These are phyloP conservation scores for Anolis carolinensis DNA, from an alignment of 2,113 vertebrate genomes.

Conservation along the genomic window DNA sequence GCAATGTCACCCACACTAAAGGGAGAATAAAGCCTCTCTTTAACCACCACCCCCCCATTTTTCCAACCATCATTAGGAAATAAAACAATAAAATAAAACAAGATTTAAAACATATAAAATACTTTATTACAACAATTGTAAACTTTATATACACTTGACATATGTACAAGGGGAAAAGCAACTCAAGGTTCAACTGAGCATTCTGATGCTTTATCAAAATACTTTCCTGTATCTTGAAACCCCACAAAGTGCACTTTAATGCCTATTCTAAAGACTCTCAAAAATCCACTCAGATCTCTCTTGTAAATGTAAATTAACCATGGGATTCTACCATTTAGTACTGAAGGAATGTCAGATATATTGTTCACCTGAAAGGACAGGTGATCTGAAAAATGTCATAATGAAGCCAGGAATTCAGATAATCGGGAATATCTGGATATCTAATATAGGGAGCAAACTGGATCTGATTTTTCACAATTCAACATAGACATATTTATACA, in stretches of 20 bases:
- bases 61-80: background rate
- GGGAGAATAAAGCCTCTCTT: background rate
- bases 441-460: constrained; percentile 33
- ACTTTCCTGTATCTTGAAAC: constrained; percentile 33
- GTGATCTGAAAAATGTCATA: fast-evolving
- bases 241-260: background rate
- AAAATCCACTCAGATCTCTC: background rate
- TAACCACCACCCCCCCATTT: too few relatives aligned
- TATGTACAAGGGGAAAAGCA: constrained; percentile 52
- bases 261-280: constrained; percentile 8
- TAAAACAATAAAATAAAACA: background rate
- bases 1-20: background rate
- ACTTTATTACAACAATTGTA: constrained; percentile 76
- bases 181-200: constrained; percentile 56
- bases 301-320: constrained; percentile 55
- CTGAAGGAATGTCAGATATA: background rate
- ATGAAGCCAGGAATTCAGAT: constrained; percentile 41
- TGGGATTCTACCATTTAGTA: background rate
- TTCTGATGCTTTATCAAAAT: constrained; percentile 33
- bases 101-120: constrained; percentile 56
- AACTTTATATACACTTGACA: constrained; percentile 73
- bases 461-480: constrained; percentile 61
- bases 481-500: constrained; percentile 44
- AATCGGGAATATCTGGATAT: background rate
- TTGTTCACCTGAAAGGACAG: background rate